A percentile compares a stretch with the other conserved stretches of the same genome.
These are phyloP conservation scores for Nymphalis polychloros DNA, from an alignment of 2,888 invertebrate species.

Conservation along the genomic window DNA sequence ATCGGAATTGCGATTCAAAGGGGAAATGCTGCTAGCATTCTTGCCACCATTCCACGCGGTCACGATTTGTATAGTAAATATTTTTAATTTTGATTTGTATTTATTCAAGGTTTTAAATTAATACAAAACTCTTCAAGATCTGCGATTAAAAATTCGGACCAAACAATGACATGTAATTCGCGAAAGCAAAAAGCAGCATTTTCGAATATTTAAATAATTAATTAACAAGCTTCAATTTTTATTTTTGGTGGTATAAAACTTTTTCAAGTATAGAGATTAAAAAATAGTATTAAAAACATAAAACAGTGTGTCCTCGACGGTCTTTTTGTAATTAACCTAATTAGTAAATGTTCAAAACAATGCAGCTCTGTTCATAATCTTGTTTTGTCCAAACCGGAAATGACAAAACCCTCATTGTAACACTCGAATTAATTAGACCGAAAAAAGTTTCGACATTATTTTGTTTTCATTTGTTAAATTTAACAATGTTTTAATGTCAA, in stretches of 20 bases:
- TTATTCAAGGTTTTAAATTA: too few species aligned
- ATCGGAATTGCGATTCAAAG: too few species aligned
- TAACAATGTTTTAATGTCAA: too few species aligned
- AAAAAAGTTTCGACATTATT: not conserved
- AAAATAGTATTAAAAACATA: not conserved
- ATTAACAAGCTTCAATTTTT: not conserved
- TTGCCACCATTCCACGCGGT: too few species aligned
- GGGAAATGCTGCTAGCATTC: too few species aligned
- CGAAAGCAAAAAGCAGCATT: not conserved
- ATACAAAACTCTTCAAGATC: too few species aligned
- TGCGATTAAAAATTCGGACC: too few species aligned
- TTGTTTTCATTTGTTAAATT: too few species aligned
- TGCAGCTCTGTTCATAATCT: constrained; percentile 9
- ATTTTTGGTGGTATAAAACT: not conserved
- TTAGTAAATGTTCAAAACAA: constrained; percentile 9
- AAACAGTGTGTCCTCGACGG: not conserved
- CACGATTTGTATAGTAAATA: too few species aligned
- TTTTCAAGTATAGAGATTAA: not conserved
- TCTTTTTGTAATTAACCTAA: constrained; percentile 6
- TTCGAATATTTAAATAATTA: constrained; percentile 1
- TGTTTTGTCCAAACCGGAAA: constrained; percentile 5
- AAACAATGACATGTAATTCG: not conserved
- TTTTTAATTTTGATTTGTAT: too few species aligned
- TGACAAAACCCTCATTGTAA: constrained; percentile 10
- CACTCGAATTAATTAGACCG: not conserved